Base-by-base conservation (phyloP, 1,140 invertebrate species). In the Papilio polytes region DNA sequence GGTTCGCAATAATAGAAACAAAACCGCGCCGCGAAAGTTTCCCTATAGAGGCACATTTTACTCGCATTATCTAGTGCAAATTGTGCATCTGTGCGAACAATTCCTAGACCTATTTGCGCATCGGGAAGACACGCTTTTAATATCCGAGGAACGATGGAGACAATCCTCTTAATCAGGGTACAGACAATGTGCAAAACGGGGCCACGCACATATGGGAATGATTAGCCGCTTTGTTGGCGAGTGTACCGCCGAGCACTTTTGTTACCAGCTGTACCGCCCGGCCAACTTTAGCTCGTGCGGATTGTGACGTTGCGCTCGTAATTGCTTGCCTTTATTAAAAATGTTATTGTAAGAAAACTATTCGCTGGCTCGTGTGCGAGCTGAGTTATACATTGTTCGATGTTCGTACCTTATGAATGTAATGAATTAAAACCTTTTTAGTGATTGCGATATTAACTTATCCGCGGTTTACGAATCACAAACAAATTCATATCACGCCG, bases 161-260 rank as follows among this genome's bases (percentile, higher is more conserved):
- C 93, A 94, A 94, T 94, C 92, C 92, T 94, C 93, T 94, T 94
- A 94, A 94, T 94, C 93, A 94, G 86, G 83, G 87, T 72, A 84
- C 89, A 94, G 92, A 94, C 93, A 94, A 91, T 94, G 92, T 90
- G 83, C 85, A 89, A 90, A 94, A 94, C 88, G 88, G 85, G 93
- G 93, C 92, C 93, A 94, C 92, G 91, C 90, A 92, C 89, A 89
- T 88, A 91, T 89, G 88, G 87, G 87, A 87, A 90, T 94, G 92
- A 94, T 94, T 94, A 93, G 91, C 87, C 89, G 92, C 91, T 94
- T 94, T 94, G 93, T 94, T 89, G 88, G 86, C 84, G 86, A 90
- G 87, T 87, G 89, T 86, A 88, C 86, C 88, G 86, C 84, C 77
- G 77, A 78, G 83, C 87, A 92, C 90, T 94, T 94, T 94, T 92